These are phyloP conservation scores for Thunnus maccoyii DNA, from an alignment of 2,113 vertebrate species.

Conservation along the genomic window DNA sequence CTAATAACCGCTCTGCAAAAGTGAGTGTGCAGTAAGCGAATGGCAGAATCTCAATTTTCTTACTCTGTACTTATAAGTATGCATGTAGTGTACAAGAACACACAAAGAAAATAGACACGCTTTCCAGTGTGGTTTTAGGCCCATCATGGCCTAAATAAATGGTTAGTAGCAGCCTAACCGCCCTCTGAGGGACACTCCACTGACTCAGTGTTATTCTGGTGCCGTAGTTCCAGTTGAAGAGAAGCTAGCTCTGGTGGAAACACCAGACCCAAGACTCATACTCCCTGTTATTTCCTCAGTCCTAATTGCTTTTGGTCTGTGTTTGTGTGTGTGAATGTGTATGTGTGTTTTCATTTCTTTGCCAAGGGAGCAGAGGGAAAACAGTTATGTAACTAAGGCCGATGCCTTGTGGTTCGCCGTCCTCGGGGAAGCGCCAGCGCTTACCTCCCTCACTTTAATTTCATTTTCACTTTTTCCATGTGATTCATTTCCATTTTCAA, in stretches of 20 bases:
- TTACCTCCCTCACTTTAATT: slow-evolving; percentile 54
- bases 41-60: slow-evolving; percentile 5
- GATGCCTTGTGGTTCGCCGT: slow-evolving; percentile 59
- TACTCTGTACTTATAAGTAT: background rate
- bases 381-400: slow-evolving; percentile 78
- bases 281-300: slow-evolving; percentile 75
- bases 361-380: slow-evolving; percentile 57
- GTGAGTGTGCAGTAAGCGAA: background rate
- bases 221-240: slow-evolving; percentile 47
- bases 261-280: slow-evolving; percentile 50
- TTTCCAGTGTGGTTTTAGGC: slow-evolving; percentile 54
- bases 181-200: slow-evolving; percentile 60
- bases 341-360: slow-evolving; percentile 50
- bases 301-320: slow-evolving; percentile 72
- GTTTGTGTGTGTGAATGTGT: slow-evolving; percentile 38
- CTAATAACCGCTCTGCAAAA: background rate
- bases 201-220: slow-evolving; percentile 79
- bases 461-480: slow-evolving; percentile 64
- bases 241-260: slow-evolving; percentile 69
- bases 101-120: slow-evolving; percentile 28
- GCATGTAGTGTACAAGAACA: slow-evolving; percentile 21
- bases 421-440: slow-evolving; percentile 44
- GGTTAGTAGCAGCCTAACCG: slow-evolving; percentile 55
- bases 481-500: slow-evolving; percentile 73
- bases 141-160: slow-evolving; percentile 56